Conservation (phyloP, 2,888 invertebrate genomes). For the Conus canariensis region DNA sequence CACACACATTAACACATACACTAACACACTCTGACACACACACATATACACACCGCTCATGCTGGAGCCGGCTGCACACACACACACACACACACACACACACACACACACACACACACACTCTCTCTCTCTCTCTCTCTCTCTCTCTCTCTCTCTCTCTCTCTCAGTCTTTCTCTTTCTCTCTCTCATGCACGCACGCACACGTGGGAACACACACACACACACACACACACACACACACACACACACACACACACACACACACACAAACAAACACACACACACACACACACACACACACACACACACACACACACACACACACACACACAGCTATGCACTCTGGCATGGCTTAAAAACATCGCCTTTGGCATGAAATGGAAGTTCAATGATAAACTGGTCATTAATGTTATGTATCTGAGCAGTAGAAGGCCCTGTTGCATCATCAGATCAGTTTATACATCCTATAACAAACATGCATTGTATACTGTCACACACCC, state of each 20-base stretch:
- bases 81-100: not conserved
- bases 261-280: not conserved
- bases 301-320: constrained; percentile 25
- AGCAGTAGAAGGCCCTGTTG: too few relatives aligned
- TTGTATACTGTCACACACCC: too few relatives aligned
- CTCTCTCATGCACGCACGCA: not conserved
- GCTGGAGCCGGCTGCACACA: too few relatives aligned
- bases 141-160: not conserved
- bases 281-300: not conserved
- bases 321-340: constrained; percentile 16
- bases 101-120: not conserved
- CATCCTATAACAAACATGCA: too few relatives aligned
- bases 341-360: not conserved
- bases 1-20: constrained; percentile 21
- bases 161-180: too few relatives aligned
- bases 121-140: not conserved
- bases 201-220: too few relatives aligned
- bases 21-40: not conserved
- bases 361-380: too few relatives aligned
- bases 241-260: constrained; percentile 20
- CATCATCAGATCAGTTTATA: too few relatives aligned
- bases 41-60: too few relatives aligned
- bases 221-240: not conserved
- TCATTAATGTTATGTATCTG: too few relatives aligned
- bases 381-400: too few relatives aligned